Conservation (phyloP, 2,113 vertebrate genomes). For the Progne subis region DNA sequence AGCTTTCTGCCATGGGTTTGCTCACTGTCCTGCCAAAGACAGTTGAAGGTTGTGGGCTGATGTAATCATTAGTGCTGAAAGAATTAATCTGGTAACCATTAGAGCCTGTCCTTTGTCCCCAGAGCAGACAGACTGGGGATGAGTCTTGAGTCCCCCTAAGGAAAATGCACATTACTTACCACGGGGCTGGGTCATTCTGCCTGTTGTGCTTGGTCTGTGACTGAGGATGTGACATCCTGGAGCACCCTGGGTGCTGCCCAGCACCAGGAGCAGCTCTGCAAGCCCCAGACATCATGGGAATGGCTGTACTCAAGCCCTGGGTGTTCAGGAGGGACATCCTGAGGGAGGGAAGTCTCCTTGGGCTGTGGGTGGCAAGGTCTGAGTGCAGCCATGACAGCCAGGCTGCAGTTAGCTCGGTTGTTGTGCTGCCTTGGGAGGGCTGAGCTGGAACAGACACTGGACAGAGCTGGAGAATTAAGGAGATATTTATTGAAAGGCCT, state of each 20-base stretch:
- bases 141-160: not conserved
- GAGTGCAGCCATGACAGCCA: rapidly evolving
- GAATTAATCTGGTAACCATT: not conserved
- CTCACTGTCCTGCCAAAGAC: not conserved
- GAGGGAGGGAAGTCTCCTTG: not conserved
- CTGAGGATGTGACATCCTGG: not conserved
- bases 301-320: not conserved
- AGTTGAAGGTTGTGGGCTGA: not conserved
- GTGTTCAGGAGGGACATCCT: not conserved
- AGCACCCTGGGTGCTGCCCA: not conserved
- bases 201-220: not conserved
- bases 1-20: not conserved
- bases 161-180: not conserved
- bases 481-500: too few relatives aligned
- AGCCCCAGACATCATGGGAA: not conserved
- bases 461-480: too few relatives aligned
- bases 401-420: not conserved
- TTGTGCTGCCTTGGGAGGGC: too few relatives aligned
- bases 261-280: not conserved
- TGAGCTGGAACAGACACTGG: too few relatives aligned
- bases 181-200: not conserved
- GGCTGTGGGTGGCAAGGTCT: not conserved
- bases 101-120: not conserved
- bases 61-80: not conserved
- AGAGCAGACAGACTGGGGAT: not conserved